These are phyloP conservation scores for Polyergus mexicanus DNA, from an alignment of 1,140 invertebrate species.

Conservation along the genomic window DNA sequence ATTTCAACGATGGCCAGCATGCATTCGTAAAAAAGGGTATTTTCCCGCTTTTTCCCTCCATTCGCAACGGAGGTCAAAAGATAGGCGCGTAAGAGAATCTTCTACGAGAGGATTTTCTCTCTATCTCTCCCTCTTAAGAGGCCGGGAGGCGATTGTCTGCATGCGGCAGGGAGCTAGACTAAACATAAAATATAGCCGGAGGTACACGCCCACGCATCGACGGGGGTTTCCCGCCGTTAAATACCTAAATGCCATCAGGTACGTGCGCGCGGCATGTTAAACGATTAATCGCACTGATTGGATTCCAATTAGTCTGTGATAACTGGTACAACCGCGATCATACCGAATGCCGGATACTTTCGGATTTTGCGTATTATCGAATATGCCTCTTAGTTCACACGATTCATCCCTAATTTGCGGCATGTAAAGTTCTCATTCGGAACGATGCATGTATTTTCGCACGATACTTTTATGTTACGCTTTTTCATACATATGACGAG, in stretches of 20 bases:
- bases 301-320: constrained; percentile 84
- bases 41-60: neutral
- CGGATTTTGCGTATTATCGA: constrained; percentile 43
- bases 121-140: constrained; percentile 1
- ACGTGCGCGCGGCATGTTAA: constrained; percentile 76
- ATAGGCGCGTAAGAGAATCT: constrained; percentile 41
- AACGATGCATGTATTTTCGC: neutral
- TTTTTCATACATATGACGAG: neutral
- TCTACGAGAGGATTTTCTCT: neutral
- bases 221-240: constrained; percentile 77
- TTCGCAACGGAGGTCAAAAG: constrained; percentile 38
- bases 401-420: neutral
- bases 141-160: constrained; percentile 71
- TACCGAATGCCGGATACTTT: constrained; percentile 55
- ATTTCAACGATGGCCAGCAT: neutral
- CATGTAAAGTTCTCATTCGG: constrained; percentile 12
- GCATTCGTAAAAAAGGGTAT: constrained; percentile 14
- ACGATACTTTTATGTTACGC: neutral
- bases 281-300: constrained; percentile 84
- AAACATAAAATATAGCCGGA: constrained; percentile 82
- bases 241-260: constrained; percentile 81
- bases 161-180: constrained; percentile 73
- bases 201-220: constrained; percentile 80
- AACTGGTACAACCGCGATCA: constrained; percentile 73
- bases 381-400: neutral